phyloP scores from a whole-genome alignment of 2,797 vertebrate species.

The Denticeps clupeoides region DNA sequence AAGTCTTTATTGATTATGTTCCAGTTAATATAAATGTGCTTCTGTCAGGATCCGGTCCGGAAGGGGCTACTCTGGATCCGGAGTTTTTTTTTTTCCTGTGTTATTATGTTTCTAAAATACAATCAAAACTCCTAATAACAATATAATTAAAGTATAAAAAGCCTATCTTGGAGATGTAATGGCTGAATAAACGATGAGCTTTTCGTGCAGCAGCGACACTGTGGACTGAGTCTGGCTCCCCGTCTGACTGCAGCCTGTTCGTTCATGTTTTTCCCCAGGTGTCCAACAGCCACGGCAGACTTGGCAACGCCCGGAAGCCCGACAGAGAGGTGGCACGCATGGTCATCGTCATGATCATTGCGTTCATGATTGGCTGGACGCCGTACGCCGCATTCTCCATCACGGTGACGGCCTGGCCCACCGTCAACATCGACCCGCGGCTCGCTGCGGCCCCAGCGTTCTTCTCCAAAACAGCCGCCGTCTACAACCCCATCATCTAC shows the following conservation, averaged over 20 bases:
- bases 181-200: too few relatives aligned
- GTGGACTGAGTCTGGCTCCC: not conserved
- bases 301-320: conserved; percentile 66
- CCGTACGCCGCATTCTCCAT: conserved; percentile 76
- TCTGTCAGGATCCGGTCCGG: too few relatives aligned
- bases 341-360: conserved; percentile 81
- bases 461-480: conserved; percentile 80
- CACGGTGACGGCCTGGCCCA: conserved; percentile 66
- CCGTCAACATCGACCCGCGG: conserved; percentile 68
- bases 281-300: conserved; percentile 58
- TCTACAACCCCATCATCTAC: conserved; percentile 85
- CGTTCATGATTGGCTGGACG: conserved; percentile 80
- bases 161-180: too few relatives aligned
- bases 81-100: too few relatives aligned
- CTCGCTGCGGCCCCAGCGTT: conserved; percentile 75
- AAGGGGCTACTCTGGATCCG: too few relatives aligned
- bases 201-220: too few relatives aligned
- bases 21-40: too few relatives aligned
- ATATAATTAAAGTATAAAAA: too few relatives aligned
- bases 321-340: conserved; percentile 78
- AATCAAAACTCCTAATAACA: too few relatives aligned
- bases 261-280: conserved; percentile 59
- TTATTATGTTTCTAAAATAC: too few relatives aligned
- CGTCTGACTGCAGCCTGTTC: not conserved
- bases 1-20: too few relatives aligned